Evolutionary conservation across 2,888 invertebrate genomes (phyloP).

Genomic region (Scaptomyza caliginosa): DNA sequence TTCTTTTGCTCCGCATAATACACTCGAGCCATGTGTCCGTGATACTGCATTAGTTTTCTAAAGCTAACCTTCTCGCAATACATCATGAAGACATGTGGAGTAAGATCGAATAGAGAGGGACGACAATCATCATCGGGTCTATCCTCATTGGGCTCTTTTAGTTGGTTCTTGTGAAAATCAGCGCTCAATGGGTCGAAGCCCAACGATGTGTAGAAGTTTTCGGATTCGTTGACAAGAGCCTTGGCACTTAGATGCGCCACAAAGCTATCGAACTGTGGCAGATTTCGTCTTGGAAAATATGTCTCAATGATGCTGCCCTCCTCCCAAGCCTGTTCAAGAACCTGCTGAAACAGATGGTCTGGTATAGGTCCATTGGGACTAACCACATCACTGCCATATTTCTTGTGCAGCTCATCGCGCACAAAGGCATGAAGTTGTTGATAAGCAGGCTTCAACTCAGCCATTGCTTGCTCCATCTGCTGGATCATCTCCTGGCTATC

Average conservation of each 20-base stretch:
- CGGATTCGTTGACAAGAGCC: slow-evolving; percentile 76
- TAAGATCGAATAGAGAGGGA: slow-evolving; percentile 81
- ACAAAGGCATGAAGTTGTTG: slow-evolving; percentile 92
- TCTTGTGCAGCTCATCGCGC: slow-evolving; percentile 87
- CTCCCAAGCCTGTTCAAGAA: slow-evolving; percentile 81
- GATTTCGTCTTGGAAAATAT: slow-evolving; percentile 72
- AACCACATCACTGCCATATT: slow-evolving; percentile 88
- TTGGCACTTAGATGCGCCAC: slow-evolving; percentile 71
- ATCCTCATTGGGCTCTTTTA: slow-evolving; percentile 76
- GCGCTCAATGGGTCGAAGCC: slow-evolving; percentile 73
- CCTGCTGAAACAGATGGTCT: slow-evolving; percentile 88
- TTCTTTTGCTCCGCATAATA: slow-evolving; percentile 81
- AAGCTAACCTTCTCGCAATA: slow-evolving; percentile 83
- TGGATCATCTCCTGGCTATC: slow-evolving; percentile 75
- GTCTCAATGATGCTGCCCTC: slow-evolving; percentile 79
- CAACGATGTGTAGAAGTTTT: slow-evolving; percentile 80
- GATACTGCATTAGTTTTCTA: slow-evolving; percentile 81
- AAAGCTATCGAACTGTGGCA: slow-evolving; percentile 80
- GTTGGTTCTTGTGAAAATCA: slow-evolving; percentile 71
- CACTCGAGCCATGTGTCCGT: slow-evolving; percentile 79
- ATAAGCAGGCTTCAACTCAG: slow-evolving; percentile 87
- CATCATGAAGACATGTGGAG: slow-evolving; percentile 80
- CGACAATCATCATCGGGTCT: slow-evolving; percentile 78
- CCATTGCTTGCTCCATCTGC: slow-evolving; percentile 84
- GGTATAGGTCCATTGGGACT: slow-evolving; percentile 89